phyloP scores from a whole-genome alignment of 2,888 invertebrate species.

The Mythimna impura region DNA sequence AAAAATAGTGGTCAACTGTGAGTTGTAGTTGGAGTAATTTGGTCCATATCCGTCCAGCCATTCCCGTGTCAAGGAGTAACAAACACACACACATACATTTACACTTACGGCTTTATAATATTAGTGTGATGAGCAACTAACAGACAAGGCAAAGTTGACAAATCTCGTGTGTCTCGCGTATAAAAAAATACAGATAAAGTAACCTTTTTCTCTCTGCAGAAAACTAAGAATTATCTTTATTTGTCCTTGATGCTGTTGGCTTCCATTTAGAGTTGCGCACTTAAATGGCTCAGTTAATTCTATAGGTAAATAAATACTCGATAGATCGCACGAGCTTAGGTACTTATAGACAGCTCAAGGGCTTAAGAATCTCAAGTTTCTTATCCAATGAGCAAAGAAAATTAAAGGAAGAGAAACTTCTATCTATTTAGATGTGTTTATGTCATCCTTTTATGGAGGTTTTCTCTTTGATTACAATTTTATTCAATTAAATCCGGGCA shows the following conservation, averaged over 20 bases:
- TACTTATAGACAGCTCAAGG: constrained; percentile 14
- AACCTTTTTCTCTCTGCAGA: neutral
- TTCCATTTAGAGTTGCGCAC: neutral
- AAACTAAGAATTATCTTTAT: constrained; percentile 7
- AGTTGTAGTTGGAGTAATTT: too few relatives aligned
- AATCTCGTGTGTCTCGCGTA: too few relatives aligned
- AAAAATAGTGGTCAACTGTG: too few relatives aligned
- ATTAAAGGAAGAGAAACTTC: constrained; percentile 25
- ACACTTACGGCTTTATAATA: too few relatives aligned
- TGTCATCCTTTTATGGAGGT: constrained; percentile 13
- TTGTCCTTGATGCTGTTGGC: neutral
- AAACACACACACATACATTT: too few relatives aligned
- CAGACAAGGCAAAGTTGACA: too few relatives aligned
- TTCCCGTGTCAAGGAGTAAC: too few relatives aligned
- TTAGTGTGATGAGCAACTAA: too few relatives aligned
- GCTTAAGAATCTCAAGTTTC: constrained; percentile 42
- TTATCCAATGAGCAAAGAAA: constrained; percentile 28
- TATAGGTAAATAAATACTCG: constrained; percentile 24
- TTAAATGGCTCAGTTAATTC: constrained; percentile 7
- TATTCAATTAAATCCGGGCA: constrained; percentile 7
- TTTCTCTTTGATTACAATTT: constrained; percentile 11
- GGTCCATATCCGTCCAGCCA: too few relatives aligned
- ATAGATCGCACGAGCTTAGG: constrained; percentile 10
- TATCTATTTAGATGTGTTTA: constrained; percentile 20
- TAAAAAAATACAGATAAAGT: too few relatives aligned